A percentile compares a stretch with the other conserved stretches of the same genome.
Evolutionary conservation across 2,797 vertebrate species (phyloP).

Genomic region (Catamblyrhynchus diadema): DNA sequence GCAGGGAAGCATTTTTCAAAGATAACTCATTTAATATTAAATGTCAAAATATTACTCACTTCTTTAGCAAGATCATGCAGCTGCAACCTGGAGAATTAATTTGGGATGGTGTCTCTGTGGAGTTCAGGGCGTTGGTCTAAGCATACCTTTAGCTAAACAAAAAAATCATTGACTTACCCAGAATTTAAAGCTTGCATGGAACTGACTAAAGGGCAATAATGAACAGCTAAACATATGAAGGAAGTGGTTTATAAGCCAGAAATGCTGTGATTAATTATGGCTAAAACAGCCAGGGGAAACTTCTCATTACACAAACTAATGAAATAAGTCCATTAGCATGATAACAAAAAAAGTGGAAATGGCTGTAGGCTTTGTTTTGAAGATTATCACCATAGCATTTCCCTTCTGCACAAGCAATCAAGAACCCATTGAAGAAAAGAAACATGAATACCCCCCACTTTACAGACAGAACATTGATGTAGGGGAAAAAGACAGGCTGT

Average conservation of each 20-base stretch:
- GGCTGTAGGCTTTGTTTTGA: conserved; percentile 30
- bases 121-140: conserved; percentile 65
- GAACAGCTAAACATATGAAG: conserved; percentile 61
- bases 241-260: conserved; percentile 49
- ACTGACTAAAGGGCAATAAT: conserved; percentile 56
- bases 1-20: conserved; percentile 76
- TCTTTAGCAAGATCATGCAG: conserved; percentile 73
- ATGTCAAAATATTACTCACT: conserved; percentile 77
- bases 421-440: neutral
- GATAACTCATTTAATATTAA: conserved; percentile 79
- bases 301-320: conserved; percentile 56
- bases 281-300: conserved; percentile 57
- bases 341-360: conserved; percentile 33
- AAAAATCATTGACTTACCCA: conserved; percentile 51
- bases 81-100: conserved; percentile 75
- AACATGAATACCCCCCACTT: neutral
- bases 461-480: neutral
- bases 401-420: conserved; percentile 34
- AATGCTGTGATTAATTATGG: conserved; percentile 58
- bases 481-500: neutral
- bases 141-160: conserved; percentile 63
- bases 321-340: conserved; percentile 23
- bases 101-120: conserved; percentile 67
- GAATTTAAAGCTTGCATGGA: conserved; percentile 50
- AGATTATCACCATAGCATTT: conserved; percentile 47